These are phyloP conservation scores for Penaeus monodon DNA, from an alignment of 2,888 invertebrate species.

Conservation along the genomic window DNA sequence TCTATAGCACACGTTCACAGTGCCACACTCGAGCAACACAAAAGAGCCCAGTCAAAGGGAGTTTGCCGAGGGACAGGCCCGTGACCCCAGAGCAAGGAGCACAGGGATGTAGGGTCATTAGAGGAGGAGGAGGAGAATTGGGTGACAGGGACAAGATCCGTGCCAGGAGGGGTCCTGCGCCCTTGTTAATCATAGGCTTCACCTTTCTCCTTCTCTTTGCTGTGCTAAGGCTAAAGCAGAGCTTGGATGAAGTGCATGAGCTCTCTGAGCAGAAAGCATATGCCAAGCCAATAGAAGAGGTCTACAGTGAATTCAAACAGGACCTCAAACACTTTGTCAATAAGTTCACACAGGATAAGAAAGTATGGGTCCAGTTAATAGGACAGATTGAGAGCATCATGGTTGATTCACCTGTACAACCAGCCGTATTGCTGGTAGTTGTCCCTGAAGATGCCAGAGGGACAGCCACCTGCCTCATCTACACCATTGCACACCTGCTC, in stretches of 20 bases:
- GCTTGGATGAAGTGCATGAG: neutral
- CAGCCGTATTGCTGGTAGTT: slow-evolving; percentile 41
- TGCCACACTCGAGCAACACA: neutral
- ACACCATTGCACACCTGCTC: slow-evolving; percentile 22
- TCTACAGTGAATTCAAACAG: slow-evolving; percentile 33
- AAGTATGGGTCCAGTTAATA: slow-evolving; percentile 47
- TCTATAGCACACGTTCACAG: neutral
- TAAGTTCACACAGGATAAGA: slow-evolving; percentile 26
- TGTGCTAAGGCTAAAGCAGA: neutral
- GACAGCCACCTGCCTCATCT: slow-evolving; percentile 30
- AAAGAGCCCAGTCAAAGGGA: neutral
- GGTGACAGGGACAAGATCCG: neutral
- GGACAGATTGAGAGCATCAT: slow-evolving; percentile 43
- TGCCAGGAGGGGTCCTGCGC: neutral
- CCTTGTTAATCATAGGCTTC: neutral
- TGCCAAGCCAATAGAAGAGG: slow-evolving; percentile 21
- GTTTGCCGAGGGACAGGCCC: neutral
- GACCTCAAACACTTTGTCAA: slow-evolving; percentile 4
- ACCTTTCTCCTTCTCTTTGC: neutral
- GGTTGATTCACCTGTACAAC: slow-evolving; percentile 36
- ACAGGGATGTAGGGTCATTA: slow-evolving; percentile 3
- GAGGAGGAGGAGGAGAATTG: neutral
- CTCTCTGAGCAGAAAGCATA: neutral
- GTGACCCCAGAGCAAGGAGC: slow-evolving; percentile 23
- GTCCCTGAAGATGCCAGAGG: slow-evolving; percentile 43